phyloP scores from a whole-genome alignment of 37 sponge, comb jelly and placozoan species.

The Aphrocallistes beatrix region DNA sequence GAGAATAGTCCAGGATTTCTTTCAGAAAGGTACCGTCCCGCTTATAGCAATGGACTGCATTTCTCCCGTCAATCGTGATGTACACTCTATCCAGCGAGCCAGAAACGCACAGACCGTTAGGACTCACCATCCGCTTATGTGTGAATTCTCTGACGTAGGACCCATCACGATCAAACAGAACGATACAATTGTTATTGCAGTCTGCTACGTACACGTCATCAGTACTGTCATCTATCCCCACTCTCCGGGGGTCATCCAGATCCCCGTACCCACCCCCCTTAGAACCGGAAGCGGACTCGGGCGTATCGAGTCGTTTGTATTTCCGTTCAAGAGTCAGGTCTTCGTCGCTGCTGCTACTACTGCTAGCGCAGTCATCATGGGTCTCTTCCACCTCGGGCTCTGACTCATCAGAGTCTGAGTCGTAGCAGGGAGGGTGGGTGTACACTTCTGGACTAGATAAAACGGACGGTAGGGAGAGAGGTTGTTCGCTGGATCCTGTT shows the following conservation, averaged over 20 bases:
- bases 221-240: not conserved
- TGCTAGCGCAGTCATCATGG: not conserved
- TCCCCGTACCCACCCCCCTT: not conserved
- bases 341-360: not conserved
- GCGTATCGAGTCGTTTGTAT: not conserved
- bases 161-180: not conserved
- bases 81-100: not conserved
- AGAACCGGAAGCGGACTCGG: not conserved
- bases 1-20: not conserved
- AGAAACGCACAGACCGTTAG: not conserved
- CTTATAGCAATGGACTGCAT: not conserved
- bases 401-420: not conserved
- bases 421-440: no score
- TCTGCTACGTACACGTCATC: not conserved
- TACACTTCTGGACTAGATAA: no score
- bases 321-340: not conserved
- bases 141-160: not conserved
- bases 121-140: not conserved
- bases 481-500: not conserved
- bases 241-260: not conserved
- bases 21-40: not conserved
- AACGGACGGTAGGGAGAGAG: no score
- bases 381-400: not conserved
- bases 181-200: not conserved
- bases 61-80: not conserved